Conservation (phyloP, 2,113 vertebrate species). For the Microcebus lehilahytsara region DNA sequence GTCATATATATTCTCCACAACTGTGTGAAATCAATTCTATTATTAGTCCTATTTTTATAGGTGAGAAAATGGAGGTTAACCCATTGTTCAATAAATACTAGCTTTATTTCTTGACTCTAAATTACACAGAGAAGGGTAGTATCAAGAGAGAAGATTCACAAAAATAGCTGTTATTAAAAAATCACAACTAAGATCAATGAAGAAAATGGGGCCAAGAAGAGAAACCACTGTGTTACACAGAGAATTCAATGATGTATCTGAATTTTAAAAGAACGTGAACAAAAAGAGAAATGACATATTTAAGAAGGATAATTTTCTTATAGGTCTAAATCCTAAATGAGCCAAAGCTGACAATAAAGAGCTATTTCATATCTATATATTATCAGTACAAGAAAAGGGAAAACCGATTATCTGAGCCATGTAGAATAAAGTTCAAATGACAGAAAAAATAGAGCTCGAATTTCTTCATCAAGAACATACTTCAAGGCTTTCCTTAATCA, state of each 20-base stretch:
- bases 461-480: background rate
- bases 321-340: background rate
- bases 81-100: background rate
- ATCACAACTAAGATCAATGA: background rate
- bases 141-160: background rate
- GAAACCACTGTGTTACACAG: background rate
- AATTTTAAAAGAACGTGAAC: background rate
- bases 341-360: background rate
- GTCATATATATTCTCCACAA: background rate
- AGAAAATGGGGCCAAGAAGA: background rate
- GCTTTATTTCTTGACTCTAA: background rate
- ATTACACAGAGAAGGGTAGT: background rate
- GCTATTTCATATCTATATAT: background rate
- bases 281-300: background rate
- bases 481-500: background rate
- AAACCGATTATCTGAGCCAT: background rate
- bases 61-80: background rate
- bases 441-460: background rate
- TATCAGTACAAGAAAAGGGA: background rate
- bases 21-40: background rate
- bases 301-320: background rate
- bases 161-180: background rate
- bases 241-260: background rate
- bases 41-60: background rate
- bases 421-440: background rate